These are phyloP conservation scores for Machimus rusticus DNA, from an alignment of 2,888 invertebrate genomes.

Conservation along the genomic window DNA sequence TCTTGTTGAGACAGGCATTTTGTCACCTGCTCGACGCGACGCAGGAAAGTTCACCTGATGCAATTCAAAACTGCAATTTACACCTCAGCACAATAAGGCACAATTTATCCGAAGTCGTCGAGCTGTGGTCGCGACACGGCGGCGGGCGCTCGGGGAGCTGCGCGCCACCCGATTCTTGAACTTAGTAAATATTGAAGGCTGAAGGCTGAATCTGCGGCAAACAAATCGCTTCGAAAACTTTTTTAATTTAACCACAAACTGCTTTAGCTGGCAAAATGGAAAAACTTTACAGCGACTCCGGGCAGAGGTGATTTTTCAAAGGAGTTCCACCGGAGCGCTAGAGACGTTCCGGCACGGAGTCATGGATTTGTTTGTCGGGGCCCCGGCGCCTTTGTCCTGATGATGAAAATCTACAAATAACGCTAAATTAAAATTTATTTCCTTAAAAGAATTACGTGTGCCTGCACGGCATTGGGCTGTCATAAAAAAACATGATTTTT, in stretches of 20 bases:
- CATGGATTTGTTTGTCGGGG: background rate
- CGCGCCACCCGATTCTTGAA: background rate
- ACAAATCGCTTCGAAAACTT: constrained; percentile 37
- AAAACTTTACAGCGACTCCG: constrained; percentile 33
- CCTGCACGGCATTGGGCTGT: background rate
- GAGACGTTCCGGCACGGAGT: background rate
- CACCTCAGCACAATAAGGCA: background rate
- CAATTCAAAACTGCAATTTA: constrained; percentile 16
- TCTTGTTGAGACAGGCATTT: background rate
- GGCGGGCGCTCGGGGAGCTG: background rate
- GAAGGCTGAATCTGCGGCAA: constrained; percentile 14
- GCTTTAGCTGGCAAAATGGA: constrained; percentile 36
- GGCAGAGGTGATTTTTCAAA: constrained; percentile 32
- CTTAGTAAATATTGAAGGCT: constrained; percentile 24
- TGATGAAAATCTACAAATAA: constrained; percentile 24
- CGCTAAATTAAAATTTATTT: constrained; percentile 28
- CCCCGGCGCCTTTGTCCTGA: background rate
- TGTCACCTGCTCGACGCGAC: background rate
- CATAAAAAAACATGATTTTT: constrained; percentile 22
- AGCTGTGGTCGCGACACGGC: background rate
- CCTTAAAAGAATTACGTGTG: background rate
- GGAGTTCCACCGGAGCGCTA: constrained; percentile 5
- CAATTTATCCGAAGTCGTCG: background rate
- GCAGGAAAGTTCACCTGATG: background rate
- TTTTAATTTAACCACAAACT: constrained; percentile 36